These are phyloP conservation scores for Mus spretus DNA, from an alignment of 2,797 vertebrate species.

Conservation along the genomic window DNA sequence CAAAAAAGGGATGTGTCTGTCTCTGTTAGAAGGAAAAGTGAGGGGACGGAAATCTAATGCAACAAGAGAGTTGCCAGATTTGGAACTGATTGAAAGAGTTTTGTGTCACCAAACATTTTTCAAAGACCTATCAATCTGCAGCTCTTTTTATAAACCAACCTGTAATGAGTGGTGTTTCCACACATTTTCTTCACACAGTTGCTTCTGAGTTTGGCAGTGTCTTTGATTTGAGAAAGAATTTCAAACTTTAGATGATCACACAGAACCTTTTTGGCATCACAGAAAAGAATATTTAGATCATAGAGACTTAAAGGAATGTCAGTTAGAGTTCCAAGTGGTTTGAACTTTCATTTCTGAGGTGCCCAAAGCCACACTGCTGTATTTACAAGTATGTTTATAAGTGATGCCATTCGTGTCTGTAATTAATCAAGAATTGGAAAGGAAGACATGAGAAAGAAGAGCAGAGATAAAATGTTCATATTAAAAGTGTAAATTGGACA, in stretches of 20 bases:
- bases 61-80: constrained; percentile 83
- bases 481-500: constrained; percentile 54
- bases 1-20: constrained; percentile 83
- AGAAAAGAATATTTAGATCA: constrained; percentile 82
- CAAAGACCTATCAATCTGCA: constrained; percentile 80
- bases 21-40: constrained; percentile 81
- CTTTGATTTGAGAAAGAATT: constrained; percentile 85
- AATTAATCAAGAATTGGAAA: constrained; percentile 76
- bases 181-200: constrained; percentile 83
- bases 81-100: constrained; percentile 80
- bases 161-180: constrained; percentile 78
- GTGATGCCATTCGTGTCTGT: constrained; percentile 75
- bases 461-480: constrained; percentile 65
- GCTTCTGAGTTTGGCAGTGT: constrained; percentile 80
- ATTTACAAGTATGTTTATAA: constrained; percentile 79
- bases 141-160: constrained; percentile 83
- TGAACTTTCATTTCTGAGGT: constrained; percentile 82
- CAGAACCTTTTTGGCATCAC: constrained; percentile 76
- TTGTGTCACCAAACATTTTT: constrained; percentile 79
- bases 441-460: constrained; percentile 42
- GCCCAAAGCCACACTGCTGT: constrained; percentile 74
- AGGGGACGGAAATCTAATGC: constrained; percentile 82
- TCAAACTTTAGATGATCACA: constrained; percentile 81
- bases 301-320: constrained; percentile 80
- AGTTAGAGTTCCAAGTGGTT: constrained; percentile 83